Evolutionary conservation across 1,140 invertebrate species (phyloP), one percentile per base, ranked within the genome.

Genomic region (Cecropterus lyciades): DNA sequence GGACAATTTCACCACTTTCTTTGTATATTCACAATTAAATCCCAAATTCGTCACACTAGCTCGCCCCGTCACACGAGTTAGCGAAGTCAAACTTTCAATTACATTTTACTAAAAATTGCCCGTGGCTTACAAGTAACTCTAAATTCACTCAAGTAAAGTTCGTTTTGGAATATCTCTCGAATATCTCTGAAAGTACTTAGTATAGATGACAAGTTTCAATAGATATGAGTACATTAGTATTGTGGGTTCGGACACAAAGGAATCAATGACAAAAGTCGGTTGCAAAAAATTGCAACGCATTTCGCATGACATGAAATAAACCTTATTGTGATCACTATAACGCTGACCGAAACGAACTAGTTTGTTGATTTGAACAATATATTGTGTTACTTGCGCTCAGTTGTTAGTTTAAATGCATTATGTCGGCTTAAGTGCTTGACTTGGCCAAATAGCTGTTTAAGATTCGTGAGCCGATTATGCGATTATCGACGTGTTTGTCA

Each of bases 81-180:
- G 52, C 57, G 71, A 86, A 89, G 85, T 89, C 85, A 89, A 87
- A 89, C 86, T 86, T 84, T 89, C 87, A 85, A 87, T 89, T 89
- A 87, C 84, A 62, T 69, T 71, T 66, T 37, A 67, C 10, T 55
- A 70, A 71, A 66, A 77, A 63, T 37, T 37, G 7, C 10, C 33
- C 20, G 5, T 20, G 1, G 1, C 20, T 20, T n/a, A 37, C 11
- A 37, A 11, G 2, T 10, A 37, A 37, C 72, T 33, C 67, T 77
- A 65, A 48, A 1, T 0, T 0, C 9, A 11, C 42, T 4, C 0
- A 5, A 13, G 63, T 78, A 79, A 48, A 27, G 45, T 15, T 10
- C 1, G 45, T 7, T 17, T 27, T 9, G 1, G 17, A 17, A 40
- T 48, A n/a, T 3, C 11, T 15, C 30, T n/a, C 33, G 1, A 11